These are phyloP conservation scores for Centroberyx gerrardi DNA, from an alignment of 2,797 vertebrate species.

Conservation along the genomic window DNA sequence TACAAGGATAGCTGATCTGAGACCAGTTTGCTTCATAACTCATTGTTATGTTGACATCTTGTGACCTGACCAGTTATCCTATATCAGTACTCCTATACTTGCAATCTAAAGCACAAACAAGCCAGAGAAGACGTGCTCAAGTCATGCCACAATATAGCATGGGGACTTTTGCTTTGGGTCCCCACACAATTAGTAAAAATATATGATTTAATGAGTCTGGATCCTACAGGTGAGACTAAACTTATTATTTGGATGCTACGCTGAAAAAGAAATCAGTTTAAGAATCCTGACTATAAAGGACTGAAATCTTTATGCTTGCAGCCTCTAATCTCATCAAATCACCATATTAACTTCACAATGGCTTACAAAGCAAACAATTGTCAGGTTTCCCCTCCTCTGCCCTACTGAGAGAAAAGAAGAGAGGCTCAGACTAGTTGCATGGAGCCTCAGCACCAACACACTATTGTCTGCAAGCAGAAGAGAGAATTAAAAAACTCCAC, in stretches of 20 bases:
- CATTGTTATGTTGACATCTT: neutral
- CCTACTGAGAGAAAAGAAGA: constrained; percentile 19
- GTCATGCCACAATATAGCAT: neutral
- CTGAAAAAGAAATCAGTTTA: too few species aligned
- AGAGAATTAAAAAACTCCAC: constrained; percentile 53
- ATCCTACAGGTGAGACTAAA: neutral
- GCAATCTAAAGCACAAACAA: too few species aligned
- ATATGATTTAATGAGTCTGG: neutral
- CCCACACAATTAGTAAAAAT: neutral
- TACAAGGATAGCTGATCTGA: neutral
- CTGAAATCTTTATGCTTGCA: neutral
- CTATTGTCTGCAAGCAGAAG: constrained; percentile 51
- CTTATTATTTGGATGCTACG: neutral
- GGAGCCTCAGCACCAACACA: constrained; percentile 37
- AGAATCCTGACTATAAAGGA: neutral
- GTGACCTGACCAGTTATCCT: neutral
- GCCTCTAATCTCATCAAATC: neutral
- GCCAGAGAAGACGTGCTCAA: neutral
- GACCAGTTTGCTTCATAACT: neutral
- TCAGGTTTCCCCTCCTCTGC: constrained; percentile 10
- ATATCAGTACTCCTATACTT: neutral
- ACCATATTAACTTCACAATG: neutral
- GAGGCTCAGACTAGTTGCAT: constrained; percentile 14
- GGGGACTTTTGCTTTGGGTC: neutral
- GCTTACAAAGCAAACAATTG: constrained; percentile 10